Percentiles rank a stretch among this genome's conserved stretches.
Evolutionary conservation across 2,797 vertebrate genomes (phyloP).

Genomic region (Thunnus albacares): DNA sequence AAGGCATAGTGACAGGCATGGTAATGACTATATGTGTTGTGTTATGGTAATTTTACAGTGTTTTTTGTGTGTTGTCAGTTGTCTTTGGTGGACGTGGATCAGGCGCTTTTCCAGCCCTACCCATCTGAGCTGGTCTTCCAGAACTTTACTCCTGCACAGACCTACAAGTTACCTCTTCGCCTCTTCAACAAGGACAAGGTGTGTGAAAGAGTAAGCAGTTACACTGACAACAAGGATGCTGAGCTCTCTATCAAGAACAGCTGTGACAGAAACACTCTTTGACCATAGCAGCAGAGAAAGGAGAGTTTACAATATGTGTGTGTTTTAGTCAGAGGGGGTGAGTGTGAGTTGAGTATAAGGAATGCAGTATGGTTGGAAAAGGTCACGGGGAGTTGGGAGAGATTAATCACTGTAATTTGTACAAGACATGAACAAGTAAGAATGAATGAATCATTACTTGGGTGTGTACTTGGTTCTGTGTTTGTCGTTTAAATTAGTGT

Average conservation of each 20-base stretch:
- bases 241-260: background rate
- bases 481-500: slow-evolving; percentile 25
- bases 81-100: slow-evolving; percentile 82
- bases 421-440: slow-evolving; percentile 29
- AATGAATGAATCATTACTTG: slow-evolving; percentile 39
- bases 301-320: background rate
- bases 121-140: slow-evolving; percentile 92
- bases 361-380: slow-evolving; percentile 39
- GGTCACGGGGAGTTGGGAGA: slow-evolving; percentile 15
- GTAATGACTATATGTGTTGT: background rate
- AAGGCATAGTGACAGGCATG: too few species aligned
- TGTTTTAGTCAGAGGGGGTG: slow-evolving; percentile 7
- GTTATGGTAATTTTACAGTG: background rate
- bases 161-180: slow-evolving; percentile 85
- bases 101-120: slow-evolving; percentile 89
- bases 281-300: slow-evolving; percentile 3
- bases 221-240: background rate
- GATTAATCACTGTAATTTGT: slow-evolving; percentile 42
- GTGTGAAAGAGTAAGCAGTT: slow-evolving; percentile 32
- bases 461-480: slow-evolving; percentile 14
- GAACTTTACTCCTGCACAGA: slow-evolving; percentile 86
- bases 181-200: slow-evolving; percentile 91
- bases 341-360: slow-evolving; percentile 1
- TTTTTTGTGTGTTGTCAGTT: slow-evolving; percentile 74
- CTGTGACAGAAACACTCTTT: background rate